Base-by-base conservation (phyloP, 2,113 vertebrate genomes). In the Hyperoodon ampullatus region DNA sequence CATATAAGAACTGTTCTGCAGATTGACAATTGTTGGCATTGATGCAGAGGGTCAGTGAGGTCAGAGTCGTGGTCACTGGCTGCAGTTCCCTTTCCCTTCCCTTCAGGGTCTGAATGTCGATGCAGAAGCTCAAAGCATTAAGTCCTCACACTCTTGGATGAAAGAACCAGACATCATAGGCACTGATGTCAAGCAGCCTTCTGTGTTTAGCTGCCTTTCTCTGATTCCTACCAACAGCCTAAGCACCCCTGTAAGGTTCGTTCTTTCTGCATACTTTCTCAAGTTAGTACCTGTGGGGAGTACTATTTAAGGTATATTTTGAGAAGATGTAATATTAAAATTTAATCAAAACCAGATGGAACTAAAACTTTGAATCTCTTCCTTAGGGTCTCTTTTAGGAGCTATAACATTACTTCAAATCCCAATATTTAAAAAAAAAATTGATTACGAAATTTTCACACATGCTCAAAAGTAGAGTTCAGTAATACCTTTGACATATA, bases 281-380 rank as follows among this genome's bases (percentile, higher is more conserved):
- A 77, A 39, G 9, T 58, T 63, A 88, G 42, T 58, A 21, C 42
- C 58, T 92, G 50, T 0, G 0, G 47, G 5, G 11, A 72, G 0
- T 68, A 78, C 68, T 84, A 84, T 65, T 70, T 87, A 61, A 87
- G 33, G 15, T n/a, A 47, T 53, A 53, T 58, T 77, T 90, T 35
- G 15, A 93, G 70, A 42, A 84, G 19, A 61, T 77, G 1, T 39
- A 47, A 66, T 72, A 61, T 61, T 87, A 94, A 78, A 74, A 72
- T 53, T 68, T 83, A 90, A 90, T 94, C 42, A 90, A 77, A 95
- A 50, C 33, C 3, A 66, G 18, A 68, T 55, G 66, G 87, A 78
- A 86, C 23, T 39, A 87, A 33, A 44, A 88, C 5, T 74, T 90
- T 28, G 23, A n/a, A 5, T 87, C 30, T 90, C 18, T 92, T 96